Evolutionary conservation across 1,140 invertebrate species (phyloP).

Genomic region (Oryctes rhinoceros): DNA sequence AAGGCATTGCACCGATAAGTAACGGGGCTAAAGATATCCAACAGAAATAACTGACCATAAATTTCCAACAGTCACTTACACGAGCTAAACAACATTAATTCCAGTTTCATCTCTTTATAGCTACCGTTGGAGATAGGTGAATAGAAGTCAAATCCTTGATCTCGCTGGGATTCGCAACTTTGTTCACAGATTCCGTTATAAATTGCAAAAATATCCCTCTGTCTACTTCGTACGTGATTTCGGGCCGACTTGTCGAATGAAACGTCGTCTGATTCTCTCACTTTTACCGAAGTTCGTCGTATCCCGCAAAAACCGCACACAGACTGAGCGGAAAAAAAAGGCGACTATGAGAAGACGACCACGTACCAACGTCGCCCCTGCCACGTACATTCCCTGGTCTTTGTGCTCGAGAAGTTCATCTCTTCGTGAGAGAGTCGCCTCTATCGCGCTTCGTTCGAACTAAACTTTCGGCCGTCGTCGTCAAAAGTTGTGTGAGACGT

Average conservation of each 20-base stretch:
- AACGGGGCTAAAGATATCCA: too few relatives aligned
- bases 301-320: constrained; percentile 24
- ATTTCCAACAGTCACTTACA: not conserved
- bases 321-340: not conserved
- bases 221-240: constrained; percentile 31
- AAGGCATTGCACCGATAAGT: too few relatives aligned
- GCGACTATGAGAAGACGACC: not conserved
- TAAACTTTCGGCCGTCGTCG: not conserved
- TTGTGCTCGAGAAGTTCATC: not conserved
- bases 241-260: constrained; percentile 6
- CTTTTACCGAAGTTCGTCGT: constrained; percentile 26
- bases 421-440: not conserved
- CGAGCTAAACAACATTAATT: not conserved
- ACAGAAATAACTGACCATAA: not conserved
- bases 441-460: not conserved
- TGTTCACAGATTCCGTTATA: constrained; percentile 29
- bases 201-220: constrained; percentile 32
- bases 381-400: not conserved
- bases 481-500: constrained; percentile 14
- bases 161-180: constrained; percentile 7
- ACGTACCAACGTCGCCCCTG: not conserved
- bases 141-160: constrained; percentile 22
- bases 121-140: not conserved
- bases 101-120: constrained; percentile 17
- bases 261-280: constrained; percentile 10